phyloP scores from a whole-genome alignment of 2,797 vertebrate species.

The Threskiornis aethiopicus region DNA sequence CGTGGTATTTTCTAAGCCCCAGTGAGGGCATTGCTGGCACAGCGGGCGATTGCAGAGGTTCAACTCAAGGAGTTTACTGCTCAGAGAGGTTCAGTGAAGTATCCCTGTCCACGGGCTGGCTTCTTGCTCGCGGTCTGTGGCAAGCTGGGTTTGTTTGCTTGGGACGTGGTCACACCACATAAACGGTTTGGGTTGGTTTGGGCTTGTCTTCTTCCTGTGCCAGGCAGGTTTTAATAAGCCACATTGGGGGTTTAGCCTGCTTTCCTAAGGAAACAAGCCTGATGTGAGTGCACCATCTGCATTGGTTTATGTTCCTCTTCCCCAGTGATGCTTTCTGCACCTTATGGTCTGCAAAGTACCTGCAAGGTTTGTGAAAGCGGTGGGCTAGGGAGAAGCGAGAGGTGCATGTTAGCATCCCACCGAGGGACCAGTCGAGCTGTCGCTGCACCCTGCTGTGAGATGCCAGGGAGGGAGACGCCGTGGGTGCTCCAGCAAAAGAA shows the following conservation, averaged over 20 bases:
- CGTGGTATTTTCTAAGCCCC: neutral
- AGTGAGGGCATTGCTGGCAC: neutral
- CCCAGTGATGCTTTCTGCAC: neutral
- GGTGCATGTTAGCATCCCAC: neutral
- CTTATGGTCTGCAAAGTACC: neutral
- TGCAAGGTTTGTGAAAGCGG: neutral
- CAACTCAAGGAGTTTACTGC: neutral
- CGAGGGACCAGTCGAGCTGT: neutral
- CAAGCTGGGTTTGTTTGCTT: neutral
- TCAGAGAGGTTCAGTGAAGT: neutral
- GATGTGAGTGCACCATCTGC: rapidly evolving
- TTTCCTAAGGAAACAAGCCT: neutral
- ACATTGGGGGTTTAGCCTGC: neutral
- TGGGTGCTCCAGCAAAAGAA: neutral
- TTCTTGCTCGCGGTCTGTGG: rapidly evolving
- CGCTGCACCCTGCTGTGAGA: neutral
- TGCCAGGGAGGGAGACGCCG: rapidly evolving
- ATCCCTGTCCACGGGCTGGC: neutral
- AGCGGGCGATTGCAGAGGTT: neutral
- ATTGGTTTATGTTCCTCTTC: neutral
- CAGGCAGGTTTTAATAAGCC: neutral
- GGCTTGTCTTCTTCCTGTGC: neutral
- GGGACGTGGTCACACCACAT: neutral
- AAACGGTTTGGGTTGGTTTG: neutral
- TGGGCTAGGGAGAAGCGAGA: neutral